Evolutionary conservation across 1,140 invertebrate genomes (phyloP), one percentile per base, ranked within the genome.

Genomic region (Halesus radiatus): DNA sequence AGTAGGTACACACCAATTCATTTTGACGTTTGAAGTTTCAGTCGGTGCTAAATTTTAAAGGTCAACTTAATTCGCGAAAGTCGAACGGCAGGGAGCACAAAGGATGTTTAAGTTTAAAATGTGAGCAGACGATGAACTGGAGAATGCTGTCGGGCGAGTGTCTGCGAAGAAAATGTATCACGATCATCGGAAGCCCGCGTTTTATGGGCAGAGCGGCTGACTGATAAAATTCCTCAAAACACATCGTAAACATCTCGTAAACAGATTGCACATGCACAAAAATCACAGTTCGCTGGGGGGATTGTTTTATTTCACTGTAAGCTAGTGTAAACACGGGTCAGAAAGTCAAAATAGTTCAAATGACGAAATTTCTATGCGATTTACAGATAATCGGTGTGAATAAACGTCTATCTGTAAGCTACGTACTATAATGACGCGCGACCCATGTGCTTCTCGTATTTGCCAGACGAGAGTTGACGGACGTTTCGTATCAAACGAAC

Each of bases 371-470:
- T 64, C 37, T 23, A 52, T 6, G 58, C 32, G 75, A 77, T 77
- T 64, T 50, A 50, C 23, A 16, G 60, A 52, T 64, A 18, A 64
- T 32, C 75, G 58, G 75, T 26, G 75, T 37, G 78, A 79, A 74
- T 60, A 73, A 68, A 74, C 68, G 68, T 66, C 29, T 79, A 74
- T 79, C 68, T 79, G 78, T 79, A 58, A 79, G 78, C 78, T 79
- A 79, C 78, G 78, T 79, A 79, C 78, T 62, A 52, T 79, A 79
- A 78, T 77, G 78, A 79, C 78, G 68, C 56, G 64, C 29, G 78
- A 8, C 56, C 68, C 78, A 74, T 74, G 76, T 78, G 76, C 64
- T 78, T 26, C n/a, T 54, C 58, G 76, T 58, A 73, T 68, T 74
- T 20, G 68, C 68, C 70, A 74, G 78, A 56, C 45, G 20, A 70